These are phyloP conservation scores for Agrotis puta DNA, from an alignment of 2,888 invertebrate species.

Conservation along the genomic window DNA sequence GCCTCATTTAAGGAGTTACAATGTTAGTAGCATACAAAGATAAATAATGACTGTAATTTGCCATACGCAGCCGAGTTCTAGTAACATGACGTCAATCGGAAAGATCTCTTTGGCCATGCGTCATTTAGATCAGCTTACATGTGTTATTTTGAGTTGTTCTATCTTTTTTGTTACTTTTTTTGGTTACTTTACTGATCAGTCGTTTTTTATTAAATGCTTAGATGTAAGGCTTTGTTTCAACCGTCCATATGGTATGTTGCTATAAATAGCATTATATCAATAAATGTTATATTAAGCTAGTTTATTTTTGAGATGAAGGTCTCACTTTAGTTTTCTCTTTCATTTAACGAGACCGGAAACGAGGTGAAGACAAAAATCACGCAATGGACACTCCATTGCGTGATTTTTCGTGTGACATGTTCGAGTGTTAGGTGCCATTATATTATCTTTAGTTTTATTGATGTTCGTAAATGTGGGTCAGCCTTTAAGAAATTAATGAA, in stretches of 20 bases:
- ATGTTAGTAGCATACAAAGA: conserved; percentile 4
- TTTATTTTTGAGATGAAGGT: background rate
- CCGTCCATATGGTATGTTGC: too few relatives aligned
- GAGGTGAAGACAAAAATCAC: background rate
- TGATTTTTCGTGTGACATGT: conserved; percentile 6
- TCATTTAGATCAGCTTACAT: conserved; percentile 19
- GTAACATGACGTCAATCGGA: conserved; percentile 55
- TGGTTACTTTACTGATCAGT: background rate
- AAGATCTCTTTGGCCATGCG: conserved; percentile 27
- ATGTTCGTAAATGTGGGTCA: conserved; percentile 19
- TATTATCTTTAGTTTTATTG: conserved; percentile 15
- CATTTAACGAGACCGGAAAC: too few relatives aligned
- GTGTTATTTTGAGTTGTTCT: background rate
- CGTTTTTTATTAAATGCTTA: background rate
- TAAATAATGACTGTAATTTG: conserved; percentile 36
- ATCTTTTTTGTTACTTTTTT: background rate
- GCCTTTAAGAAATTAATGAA: conserved; percentile 32
- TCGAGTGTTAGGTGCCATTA: conserved; percentile 30
- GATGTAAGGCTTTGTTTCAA: too few relatives aligned
- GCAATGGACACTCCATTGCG: too few relatives aligned
- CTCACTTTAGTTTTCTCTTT: too few relatives aligned
- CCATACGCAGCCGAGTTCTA: conserved; percentile 5
- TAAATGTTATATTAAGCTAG: background rate
- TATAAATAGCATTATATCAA: background rate
- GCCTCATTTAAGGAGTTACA: background rate